Evolutionary conservation across 1,140 invertebrate species (phyloP).

Genomic region (Lutraria rhynchaena): DNA sequence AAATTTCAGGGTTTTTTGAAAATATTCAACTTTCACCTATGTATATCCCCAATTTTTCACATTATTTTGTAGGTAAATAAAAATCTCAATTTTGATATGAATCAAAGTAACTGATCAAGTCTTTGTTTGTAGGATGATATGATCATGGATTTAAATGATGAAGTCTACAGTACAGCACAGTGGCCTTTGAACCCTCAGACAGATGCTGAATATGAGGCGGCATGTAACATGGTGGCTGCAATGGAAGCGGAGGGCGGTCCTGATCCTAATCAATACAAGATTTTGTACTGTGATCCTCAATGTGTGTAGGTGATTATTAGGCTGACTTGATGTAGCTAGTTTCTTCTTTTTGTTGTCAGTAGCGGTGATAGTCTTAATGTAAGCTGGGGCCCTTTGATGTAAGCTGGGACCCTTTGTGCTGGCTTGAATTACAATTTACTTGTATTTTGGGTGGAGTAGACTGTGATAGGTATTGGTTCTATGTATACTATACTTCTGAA

Average conservation of each 20-base stretch:
- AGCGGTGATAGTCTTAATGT: too few relatives aligned
- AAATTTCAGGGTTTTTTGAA: background rate
- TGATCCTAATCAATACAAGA: constrained; percentile 41
- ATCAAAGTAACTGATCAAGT: background rate
- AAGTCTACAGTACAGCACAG: constrained; percentile 29
- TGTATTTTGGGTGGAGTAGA: too few relatives aligned
- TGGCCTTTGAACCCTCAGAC: constrained; percentile 17
- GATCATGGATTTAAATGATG: constrained; percentile 56
- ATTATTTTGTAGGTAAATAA: background rate
- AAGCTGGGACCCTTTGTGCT: too few relatives aligned
- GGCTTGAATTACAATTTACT: too few relatives aligned
- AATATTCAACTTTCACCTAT: background rate
- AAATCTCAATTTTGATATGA: background rate
- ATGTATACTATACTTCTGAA: too few relatives aligned
- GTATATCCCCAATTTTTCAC: too few relatives aligned
- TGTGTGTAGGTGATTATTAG: constrained; percentile 33
- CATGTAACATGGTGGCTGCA: constrained; percentile 43
- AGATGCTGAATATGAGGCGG: constrained; percentile 55
- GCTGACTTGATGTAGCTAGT: background rate
- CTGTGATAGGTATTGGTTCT: too few relatives aligned
- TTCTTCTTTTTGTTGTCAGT: too few relatives aligned
- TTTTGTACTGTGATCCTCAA: constrained; percentile 37
- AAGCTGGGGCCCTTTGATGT: too few relatives aligned
- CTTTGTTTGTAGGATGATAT: constrained; percentile 32
- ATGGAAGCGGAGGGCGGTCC: constrained; percentile 52